These are phyloP conservation scores for Mya arenaria DNA, from an alignment of 1,140 invertebrate genomes.

Conservation along the genomic window DNA sequence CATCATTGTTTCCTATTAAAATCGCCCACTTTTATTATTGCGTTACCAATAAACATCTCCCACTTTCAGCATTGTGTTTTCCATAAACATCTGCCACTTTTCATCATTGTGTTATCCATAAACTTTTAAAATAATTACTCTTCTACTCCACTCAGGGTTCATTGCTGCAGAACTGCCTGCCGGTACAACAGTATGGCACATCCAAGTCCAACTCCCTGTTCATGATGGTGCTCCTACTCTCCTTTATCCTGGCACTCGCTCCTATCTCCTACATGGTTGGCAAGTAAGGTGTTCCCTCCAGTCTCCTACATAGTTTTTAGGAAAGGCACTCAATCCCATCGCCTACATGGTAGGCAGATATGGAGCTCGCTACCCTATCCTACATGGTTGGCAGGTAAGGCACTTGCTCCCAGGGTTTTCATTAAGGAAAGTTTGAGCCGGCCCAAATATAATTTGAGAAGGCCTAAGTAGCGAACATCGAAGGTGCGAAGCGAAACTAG, in stretches of 20 bases:
- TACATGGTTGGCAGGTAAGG: constrained; percentile 68
- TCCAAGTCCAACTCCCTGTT: constrained; percentile 92
- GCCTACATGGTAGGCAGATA: not conserved
- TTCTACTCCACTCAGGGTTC: constrained; percentile 77
- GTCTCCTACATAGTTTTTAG: not conserved
- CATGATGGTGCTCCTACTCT: constrained; percentile 89
- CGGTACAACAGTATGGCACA: constrained; percentile 89
- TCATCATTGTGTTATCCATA: too few relatives aligned
- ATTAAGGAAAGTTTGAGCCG: too few relatives aligned
- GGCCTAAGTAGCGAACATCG: too few relatives aligned
- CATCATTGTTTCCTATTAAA: too few relatives aligned
- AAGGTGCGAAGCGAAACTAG: too few relatives aligned
- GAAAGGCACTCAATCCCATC: not conserved
- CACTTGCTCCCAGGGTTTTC: too few relatives aligned
- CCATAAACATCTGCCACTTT: too few relatives aligned
- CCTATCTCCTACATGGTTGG: constrained; percentile 89
- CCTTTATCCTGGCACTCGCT: constrained; percentile 86
- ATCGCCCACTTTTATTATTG: too few relatives aligned
- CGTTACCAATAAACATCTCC: too few relatives aligned
- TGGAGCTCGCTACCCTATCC: not conserved
- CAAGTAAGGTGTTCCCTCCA: constrained; percentile 79
- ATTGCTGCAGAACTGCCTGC: constrained; percentile 77
- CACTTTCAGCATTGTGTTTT: too few relatives aligned
- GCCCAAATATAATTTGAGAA: too few relatives aligned
- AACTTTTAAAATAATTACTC: too few relatives aligned